Evolutionary conservation across 2,113 vertebrate genomes (phyloP).

Genomic region (Pao palembangensis): DNA sequence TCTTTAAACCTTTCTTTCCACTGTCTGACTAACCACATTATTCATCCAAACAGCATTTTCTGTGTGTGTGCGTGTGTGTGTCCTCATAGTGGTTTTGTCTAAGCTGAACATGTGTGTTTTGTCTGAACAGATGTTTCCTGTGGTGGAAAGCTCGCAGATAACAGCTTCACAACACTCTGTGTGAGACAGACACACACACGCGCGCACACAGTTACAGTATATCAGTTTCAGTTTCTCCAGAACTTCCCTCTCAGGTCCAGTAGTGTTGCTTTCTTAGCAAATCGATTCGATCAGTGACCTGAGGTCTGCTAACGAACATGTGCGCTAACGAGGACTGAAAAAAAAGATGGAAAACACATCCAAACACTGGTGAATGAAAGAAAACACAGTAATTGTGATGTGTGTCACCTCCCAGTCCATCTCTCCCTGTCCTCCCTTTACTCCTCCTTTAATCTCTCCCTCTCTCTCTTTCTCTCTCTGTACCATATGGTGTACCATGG

Average conservation of each 20-base stretch:
- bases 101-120: constrained; percentile 60
- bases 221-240: no score
- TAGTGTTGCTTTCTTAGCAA: no score
- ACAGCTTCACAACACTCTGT: constrained; percentile 41
- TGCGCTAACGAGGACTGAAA: no score
- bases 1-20: no score
- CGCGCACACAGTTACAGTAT: no score
- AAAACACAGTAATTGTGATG: constrained; percentile 29
- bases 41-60: neutral
- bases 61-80: constrained; percentile 19
- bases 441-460: constrained; percentile 7
- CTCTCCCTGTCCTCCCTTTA: constrained; percentile 7
- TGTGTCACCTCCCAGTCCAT: constrained; percentile 19
- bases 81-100: constrained; percentile 59
- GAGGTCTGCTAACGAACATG: no score
- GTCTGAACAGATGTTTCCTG: constrained; percentile 72
- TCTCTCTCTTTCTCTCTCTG: constrained; percentile 36
- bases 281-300: no score
- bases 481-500: constrained; percentile 74
- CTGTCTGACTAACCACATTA: no score
- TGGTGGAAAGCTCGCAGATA: constrained; percentile 60
- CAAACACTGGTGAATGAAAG: constrained; percentile 12
- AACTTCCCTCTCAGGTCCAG: no score
- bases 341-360: no score
- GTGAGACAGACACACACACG: neutral